These are phyloP conservation scores for Apotomis betuletana DNA, from an alignment of 2,888 invertebrate genomes.

Conservation along the genomic window DNA sequence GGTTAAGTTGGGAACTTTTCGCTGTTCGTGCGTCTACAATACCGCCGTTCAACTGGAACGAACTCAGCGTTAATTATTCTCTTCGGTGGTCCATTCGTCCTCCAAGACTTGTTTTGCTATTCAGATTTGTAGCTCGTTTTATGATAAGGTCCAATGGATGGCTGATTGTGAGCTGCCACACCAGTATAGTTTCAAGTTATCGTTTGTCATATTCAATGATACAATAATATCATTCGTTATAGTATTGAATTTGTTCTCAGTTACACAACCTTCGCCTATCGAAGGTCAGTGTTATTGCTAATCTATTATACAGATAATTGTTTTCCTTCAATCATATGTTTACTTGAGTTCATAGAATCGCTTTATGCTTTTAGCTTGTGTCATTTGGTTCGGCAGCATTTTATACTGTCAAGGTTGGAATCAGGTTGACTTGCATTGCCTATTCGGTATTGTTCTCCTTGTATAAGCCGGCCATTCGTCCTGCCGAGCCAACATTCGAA, in stretches of 20 bases:
- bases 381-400: slow-evolving; percentile 38
- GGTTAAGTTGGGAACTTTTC: slow-evolving; percentile 51
- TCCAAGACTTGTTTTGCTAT: too few species aligned
- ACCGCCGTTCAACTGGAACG: too few species aligned
- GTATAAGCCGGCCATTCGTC: slow-evolving; percentile 23
- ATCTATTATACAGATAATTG: slow-evolving; percentile 2
- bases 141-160: not conserved
- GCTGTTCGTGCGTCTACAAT: slow-evolving; percentile 6
- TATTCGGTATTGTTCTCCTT: slow-evolving; percentile 46
- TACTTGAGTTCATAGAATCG: slow-evolving; percentile 12
- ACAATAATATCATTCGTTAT: not conserved
- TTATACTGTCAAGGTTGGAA: slow-evolving; percentile 50
- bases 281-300: slow-evolving; percentile 23
- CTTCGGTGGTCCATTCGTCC: too few species aligned
- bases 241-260: not conserved
- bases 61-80: not conserved
- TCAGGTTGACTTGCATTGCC: slow-evolving; percentile 47
- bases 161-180: not conserved
- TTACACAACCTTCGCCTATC: slow-evolving; percentile 12
- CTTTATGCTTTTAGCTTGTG: slow-evolving; percentile 20
- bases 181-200: too few species aligned
- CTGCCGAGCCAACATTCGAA: slow-evolving; percentile 22
- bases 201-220: too few species aligned
- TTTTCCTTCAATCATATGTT: slow-evolving; percentile 7
- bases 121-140: too few species aligned